Conservation (phyloP, 2,888 invertebrate genomes). For the Tanytarsus gracilentus region DNA sequence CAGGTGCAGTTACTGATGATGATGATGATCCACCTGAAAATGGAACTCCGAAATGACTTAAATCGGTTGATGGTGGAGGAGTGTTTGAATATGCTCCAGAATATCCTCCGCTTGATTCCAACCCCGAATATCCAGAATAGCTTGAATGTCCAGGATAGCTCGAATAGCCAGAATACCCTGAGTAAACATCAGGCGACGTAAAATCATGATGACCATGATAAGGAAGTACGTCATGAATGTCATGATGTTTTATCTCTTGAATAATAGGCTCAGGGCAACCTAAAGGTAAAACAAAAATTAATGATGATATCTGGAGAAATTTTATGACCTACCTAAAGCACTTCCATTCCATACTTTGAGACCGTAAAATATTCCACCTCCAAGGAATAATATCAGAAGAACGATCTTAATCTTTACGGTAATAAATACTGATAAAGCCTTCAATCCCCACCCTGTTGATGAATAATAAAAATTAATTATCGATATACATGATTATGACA, state of each 20-base stretch:
- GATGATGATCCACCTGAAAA: neutral
- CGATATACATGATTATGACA: too few relatives aligned
- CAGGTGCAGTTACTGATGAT: neutral
- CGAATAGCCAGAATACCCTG: neutral
- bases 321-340: too few relatives aligned
- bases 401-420: conserved; percentile 20
- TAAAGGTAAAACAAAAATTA: too few relatives aligned
- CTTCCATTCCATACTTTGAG: conserved; percentile 25
- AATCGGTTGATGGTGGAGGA: neutral
- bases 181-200: neutral
- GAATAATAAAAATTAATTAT: neutral
- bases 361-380: conserved; percentile 24
- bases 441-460: conserved; percentile 20
- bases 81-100: conserved; percentile 2
- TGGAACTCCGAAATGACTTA: too few relatives aligned
- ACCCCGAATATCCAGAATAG: too few relatives aligned
- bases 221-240: neutral
- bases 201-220: conserved; percentile 14
- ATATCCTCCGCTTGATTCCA: too few relatives aligned
- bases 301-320: too few relatives aligned
- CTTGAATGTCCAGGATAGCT: neutral
- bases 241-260: conserved; percentile 16
- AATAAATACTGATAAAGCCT: conserved; percentile 15
- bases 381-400: conserved; percentile 19
- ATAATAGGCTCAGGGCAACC: conserved; percentile 26